Evolutionary conservation across 2,113 vertebrate species (phyloP).

Genomic region (Cavia aperea): DNA sequence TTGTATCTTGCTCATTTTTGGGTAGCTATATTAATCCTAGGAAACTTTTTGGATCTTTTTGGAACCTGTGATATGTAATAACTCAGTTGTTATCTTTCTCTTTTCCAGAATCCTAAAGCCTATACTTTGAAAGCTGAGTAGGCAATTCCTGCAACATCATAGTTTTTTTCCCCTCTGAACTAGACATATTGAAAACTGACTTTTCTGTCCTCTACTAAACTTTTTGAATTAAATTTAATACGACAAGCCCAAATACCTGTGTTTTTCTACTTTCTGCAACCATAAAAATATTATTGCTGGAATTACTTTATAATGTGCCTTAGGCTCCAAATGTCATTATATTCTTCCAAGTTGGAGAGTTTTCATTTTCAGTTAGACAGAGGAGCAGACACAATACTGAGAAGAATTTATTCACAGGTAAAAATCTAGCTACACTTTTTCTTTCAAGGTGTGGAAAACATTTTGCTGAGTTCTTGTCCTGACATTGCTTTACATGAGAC

Average conservation of each 20-base stretch:
- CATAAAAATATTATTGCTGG: constrained; percentile 40
- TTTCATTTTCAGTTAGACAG: constrained; percentile 55
- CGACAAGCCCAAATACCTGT: constrained; percentile 42
- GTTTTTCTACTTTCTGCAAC: neutral
- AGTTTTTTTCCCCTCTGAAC: neutral
- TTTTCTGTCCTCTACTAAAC: constrained; percentile 36
- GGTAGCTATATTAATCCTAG: neutral
- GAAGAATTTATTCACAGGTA: constrained; percentile 3
- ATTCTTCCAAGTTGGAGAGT: constrained; percentile 24
- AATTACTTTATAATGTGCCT: constrained; percentile 33
- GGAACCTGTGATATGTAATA: neutral
- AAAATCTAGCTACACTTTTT: neutral
- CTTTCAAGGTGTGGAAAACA: neutral
- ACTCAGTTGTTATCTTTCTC: neutral
- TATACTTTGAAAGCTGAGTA: constrained; percentile 33
- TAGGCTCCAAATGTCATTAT: constrained; percentile 21
- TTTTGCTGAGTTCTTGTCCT: neutral
- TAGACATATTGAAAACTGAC: constrained; percentile 55
- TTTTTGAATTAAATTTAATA: constrained; percentile 51
- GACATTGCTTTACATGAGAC: constrained; percentile 10
- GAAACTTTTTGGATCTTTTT: constrained; percentile 25
- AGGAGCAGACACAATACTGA: neutral
- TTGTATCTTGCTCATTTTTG: constrained; percentile 21
- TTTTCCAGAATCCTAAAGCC: constrained; percentile 21
- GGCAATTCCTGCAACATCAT: neutral